Conservation (phyloP, 2,797 vertebrate species). For the Nasua narica region DNA sequence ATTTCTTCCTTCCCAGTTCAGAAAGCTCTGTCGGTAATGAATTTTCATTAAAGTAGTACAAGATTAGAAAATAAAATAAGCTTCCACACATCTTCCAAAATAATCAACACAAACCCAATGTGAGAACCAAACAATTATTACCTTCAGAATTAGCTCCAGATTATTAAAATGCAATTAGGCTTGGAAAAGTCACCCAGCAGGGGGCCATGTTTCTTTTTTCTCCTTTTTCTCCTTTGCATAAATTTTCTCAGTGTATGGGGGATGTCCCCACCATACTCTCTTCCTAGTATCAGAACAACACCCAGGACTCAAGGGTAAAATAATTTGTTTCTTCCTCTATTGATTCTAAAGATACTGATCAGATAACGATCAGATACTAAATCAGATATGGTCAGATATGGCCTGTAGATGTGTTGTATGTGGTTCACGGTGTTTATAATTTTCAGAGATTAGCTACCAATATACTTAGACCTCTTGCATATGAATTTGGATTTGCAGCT, state of each 20-base stretch:
- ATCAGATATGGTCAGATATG: neutral
- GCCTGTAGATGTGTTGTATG: neutral
- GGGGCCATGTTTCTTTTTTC: neutral
- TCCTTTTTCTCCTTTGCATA: conserved; percentile 8
- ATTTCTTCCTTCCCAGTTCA: conserved; percentile 54
- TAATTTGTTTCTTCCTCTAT: neutral
- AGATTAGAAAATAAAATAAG: conserved; percentile 53
- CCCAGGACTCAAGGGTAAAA: neutral
- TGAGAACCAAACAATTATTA: conserved; percentile 59
- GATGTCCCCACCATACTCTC: neutral
- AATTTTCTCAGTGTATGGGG: neutral
- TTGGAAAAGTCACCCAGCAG: conserved; percentile 9
- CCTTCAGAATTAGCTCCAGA: conserved; percentile 16
- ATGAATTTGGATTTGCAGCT: neutral
- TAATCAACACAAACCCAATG: conserved; percentile 60
- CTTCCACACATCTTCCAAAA: conserved; percentile 61
- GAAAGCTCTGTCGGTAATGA: conserved; percentile 57
- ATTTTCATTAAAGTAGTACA: conserved; percentile 63
- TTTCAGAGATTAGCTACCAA: neutral
- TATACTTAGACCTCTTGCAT: neutral
- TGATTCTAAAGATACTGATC: neutral
- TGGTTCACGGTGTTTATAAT: neutral
- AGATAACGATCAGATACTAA: neutral
- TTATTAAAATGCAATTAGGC: conserved; percentile 55
- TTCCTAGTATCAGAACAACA: neutral